Conservation (phyloP, 2,113 vertebrate genomes). For the Montifringilla adamsi region DNA sequence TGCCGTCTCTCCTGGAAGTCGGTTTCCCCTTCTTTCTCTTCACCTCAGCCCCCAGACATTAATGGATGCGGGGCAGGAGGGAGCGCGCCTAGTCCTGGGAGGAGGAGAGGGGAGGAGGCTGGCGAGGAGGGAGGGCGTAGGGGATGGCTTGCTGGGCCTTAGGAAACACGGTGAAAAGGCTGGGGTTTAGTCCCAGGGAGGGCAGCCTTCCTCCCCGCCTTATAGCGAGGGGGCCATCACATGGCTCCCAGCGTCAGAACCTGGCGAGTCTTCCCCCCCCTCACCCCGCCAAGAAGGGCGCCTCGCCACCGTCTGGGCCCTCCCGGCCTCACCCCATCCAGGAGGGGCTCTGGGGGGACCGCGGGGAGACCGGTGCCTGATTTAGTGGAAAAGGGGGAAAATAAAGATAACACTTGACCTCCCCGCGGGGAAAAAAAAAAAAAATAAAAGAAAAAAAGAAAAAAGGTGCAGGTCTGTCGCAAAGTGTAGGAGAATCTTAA, state of each 20-base stretch:
- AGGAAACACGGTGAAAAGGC: conserved; percentile 65
- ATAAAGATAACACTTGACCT: neutral
- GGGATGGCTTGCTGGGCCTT: neutral
- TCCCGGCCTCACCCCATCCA: neutral
- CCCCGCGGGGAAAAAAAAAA: too few relatives aligned
- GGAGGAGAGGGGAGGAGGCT: neutral
- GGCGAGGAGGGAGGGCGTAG: neutral
- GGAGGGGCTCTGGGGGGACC: neutral
- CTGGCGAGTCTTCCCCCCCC: neutral
- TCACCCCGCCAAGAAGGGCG: neutral
- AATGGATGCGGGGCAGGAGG: conserved; percentile 5
- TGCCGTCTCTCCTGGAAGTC: neutral
- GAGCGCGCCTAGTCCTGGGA: neutral
- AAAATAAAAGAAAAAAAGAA: fast-evolving
- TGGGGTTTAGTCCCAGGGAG: conserved; percentile 80
- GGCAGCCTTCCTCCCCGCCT: conserved; percentile 79
- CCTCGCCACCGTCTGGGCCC: neutral
- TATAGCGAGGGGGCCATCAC: conserved; percentile 83
- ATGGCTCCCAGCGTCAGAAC: conserved; percentile 82
- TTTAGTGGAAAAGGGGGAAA: neutral
- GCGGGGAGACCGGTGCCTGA: neutral
- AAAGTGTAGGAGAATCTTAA: neutral
- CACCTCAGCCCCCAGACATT: neutral
- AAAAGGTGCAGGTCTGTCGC: neutral
- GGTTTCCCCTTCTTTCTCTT: neutral